Evolutionary conservation across 2,113 vertebrate genomes (phyloP).

Genomic region (Sylvia atricapilla): DNA sequence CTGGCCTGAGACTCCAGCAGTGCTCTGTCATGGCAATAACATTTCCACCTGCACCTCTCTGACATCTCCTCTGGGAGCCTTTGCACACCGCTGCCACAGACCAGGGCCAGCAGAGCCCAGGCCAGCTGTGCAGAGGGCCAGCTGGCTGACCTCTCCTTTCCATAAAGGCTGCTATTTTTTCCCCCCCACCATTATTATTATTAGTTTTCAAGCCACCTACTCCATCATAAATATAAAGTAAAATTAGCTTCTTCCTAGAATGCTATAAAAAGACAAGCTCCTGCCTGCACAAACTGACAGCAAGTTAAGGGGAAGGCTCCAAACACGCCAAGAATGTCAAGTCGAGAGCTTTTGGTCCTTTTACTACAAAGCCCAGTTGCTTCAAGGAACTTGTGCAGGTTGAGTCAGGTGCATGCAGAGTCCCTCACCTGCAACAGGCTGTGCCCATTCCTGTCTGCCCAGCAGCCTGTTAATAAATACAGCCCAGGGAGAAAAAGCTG

Average conservation of each 20-base stretch:
- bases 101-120: background rate
- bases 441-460: background rate
- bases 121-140: constrained; percentile 30
- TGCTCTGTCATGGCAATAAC: constrained; percentile 3
- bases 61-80: background rate
- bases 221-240: constrained; percentile 1
- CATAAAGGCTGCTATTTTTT: background rate
- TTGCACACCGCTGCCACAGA: background rate
- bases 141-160: constrained; percentile 41
- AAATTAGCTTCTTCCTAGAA: constrained; percentile 30
- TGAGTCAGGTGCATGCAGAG: rapidly evolving
- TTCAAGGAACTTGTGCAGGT: background rate
- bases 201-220: background rate
- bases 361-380: background rate
- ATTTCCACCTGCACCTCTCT: constrained; percentile 53
- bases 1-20: background rate
- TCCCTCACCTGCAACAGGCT: background rate
- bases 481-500: background rate
- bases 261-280: background rate
- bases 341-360: background rate
- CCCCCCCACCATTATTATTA: background rate
- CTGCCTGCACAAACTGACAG: background rate
- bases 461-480: background rate
- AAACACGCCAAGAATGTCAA: background rate
- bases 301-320: background rate